Conservation (phyloP, 2,797 vertebrate species). For the Varecia variegata region DNA sequence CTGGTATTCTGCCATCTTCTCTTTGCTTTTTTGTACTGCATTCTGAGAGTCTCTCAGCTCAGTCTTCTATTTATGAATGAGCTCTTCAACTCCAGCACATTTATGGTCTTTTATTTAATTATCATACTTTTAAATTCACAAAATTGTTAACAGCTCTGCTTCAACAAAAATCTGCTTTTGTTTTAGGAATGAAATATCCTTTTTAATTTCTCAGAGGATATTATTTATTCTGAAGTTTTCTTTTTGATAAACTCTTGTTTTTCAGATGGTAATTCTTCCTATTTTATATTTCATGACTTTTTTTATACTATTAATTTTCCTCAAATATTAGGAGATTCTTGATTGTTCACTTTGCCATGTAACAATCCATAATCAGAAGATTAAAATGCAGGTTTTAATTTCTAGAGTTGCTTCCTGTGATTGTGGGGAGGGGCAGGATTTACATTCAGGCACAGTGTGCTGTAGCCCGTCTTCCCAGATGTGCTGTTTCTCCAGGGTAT, state of each 20-base stretch:
- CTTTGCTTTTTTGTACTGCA: neutral
- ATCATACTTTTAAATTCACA: constrained; percentile 17
- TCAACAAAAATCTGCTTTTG: neutral
- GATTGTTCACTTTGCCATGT: neutral
- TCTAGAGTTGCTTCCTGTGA: neutral
- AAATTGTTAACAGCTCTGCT: neutral
- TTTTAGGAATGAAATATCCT: constrained; percentile 17
- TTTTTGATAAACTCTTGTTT: neutral
- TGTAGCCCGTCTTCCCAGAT: neutral
- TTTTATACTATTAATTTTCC: neutral
- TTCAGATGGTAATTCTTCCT: neutral
- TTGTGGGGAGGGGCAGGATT: neutral
- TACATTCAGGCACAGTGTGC: neutral
- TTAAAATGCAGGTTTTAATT: neutral
- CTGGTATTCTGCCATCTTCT: neutral
- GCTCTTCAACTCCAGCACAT: neutral
- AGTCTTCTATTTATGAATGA: neutral
- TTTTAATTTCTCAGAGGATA: constrained; percentile 2
- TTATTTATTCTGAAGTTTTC: neutral
- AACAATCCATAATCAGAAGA: neutral
- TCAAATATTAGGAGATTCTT: neutral
- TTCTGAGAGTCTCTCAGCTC: neutral
- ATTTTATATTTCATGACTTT: neutral
- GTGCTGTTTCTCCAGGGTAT: neutral
- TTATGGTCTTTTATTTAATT: neutral